phyloP scores from a whole-genome alignment of 2,797 vertebrate genomes.

The Moxostoma hubbsi region DNA sequence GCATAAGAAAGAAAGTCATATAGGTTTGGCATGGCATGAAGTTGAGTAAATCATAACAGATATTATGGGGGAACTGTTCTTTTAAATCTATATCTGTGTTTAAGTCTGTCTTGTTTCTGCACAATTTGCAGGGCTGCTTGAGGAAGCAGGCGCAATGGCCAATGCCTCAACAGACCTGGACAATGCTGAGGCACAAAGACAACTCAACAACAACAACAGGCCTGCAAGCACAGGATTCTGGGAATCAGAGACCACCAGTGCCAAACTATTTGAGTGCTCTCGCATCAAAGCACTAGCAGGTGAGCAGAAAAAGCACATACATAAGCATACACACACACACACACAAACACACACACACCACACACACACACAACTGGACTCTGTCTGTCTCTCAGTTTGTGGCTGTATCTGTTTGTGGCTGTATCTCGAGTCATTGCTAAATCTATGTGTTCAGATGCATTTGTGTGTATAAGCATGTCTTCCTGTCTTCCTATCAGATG shows the following conservation, averaged over 20 bases:
- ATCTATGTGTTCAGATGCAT: not conserved
- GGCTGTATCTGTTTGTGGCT: not conserved
- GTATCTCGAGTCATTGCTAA: not conserved
- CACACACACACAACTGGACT: too few relatives aligned
- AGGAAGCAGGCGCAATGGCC: conserved; percentile 78
- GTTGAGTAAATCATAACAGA: too few relatives aligned
- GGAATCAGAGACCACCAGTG: conserved; percentile 83
- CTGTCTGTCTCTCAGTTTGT: not conserved
- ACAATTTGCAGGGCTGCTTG: conserved; percentile 41
- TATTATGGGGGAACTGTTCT: too few relatives aligned
- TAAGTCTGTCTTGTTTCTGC: not conserved
- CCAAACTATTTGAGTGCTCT: conserved; percentile 92
- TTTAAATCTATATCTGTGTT: not conserved
- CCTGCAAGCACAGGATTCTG: conserved; percentile 82
- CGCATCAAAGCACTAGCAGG: conserved; percentile 92
- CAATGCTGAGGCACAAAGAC: conserved; percentile 86
- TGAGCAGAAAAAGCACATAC: conserved; percentile 58
- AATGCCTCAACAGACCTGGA: conserved; percentile 88
- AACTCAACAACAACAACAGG: conserved; percentile 87
- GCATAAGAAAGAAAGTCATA: too few relatives aligned
- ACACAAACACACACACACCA: not conserved
- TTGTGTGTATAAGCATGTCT: not conserved
- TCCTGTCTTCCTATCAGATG: conserved; percentile 75
- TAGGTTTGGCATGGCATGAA: too few relatives aligned
- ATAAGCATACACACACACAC: not conserved